Percentiles rank a stretch among this genome's conserved stretches.
Conservation (phyloP, 1,140 invertebrate genomes). For the Chlorops oryzae region DNA sequence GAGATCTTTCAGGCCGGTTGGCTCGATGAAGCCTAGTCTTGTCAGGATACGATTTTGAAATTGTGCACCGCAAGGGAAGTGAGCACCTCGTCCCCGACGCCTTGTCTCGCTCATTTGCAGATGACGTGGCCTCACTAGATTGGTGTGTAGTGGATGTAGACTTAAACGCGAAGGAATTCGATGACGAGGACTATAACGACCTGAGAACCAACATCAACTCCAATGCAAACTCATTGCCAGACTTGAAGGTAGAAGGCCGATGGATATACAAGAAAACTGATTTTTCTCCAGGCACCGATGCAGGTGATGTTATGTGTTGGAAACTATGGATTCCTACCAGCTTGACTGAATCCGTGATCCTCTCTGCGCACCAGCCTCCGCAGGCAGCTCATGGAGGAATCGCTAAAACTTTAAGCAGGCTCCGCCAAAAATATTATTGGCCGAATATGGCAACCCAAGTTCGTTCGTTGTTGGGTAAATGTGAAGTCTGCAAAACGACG, state of each 20-base stretch:
- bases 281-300: not conserved
- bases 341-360: not conserved
- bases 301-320: not conserved
- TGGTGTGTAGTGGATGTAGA: not conserved
- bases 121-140: not conserved
- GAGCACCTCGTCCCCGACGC: slow-evolving; percentile 22
- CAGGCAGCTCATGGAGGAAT: slow-evolving; percentile 6
- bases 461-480: too few species aligned
- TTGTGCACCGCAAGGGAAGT: slow-evolving; percentile 28
- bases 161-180: not conserved
- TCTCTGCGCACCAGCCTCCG: not conserved
- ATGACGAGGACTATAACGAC: not conserved
- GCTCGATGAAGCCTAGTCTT: slow-evolving; percentile 30
- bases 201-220: too few species aligned
- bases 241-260: not conserved
- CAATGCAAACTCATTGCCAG: too few species aligned
- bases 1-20: slow-evolving; percentile 24
- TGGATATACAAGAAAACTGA: not conserved
- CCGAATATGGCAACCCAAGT: too few species aligned
- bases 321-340: not conserved
- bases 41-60: slow-evolving; percentile 20
- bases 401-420: not conserved
- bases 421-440: too few species aligned
- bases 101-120: not conserved
- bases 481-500: too few species aligned